Percentiles rank a stretch among this genome's conserved stretches.
Conservation (phyloP, 2,113 vertebrate species). For the Oncorhynchus gorbuscha region DNA sequence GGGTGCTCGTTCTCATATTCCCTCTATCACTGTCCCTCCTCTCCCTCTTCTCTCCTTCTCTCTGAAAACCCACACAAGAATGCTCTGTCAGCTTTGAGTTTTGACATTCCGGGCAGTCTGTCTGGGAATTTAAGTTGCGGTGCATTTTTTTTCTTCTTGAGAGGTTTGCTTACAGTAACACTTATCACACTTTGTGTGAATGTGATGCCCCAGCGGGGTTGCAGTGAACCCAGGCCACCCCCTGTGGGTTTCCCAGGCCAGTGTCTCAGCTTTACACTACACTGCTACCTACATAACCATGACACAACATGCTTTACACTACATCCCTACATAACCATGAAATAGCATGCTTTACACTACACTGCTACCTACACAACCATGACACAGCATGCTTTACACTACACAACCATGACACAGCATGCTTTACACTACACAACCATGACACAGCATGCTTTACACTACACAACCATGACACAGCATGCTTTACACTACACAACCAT, state of each 20-base stretch:
- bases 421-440: no score
- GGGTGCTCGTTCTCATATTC: neutral
- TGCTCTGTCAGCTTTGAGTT: slow-evolving; percentile 33
- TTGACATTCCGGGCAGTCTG: slow-evolving; percentile 15
- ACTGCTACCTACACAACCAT: no score
- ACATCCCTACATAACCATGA: no score
- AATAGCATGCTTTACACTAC: no score
- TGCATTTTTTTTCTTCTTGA: slow-evolving; percentile 29
- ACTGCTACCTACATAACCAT: no score
- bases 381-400: no score
- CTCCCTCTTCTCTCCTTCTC: neutral
- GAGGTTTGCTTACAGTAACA: slow-evolving; percentile 55
- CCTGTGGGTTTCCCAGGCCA: slow-evolving; percentile 68
- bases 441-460: no score
- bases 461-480: no score
- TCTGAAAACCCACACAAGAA: slow-evolving; percentile 23
- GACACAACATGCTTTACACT: no score
- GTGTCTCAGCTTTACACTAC: slow-evolving; percentile 60
- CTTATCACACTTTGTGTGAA: slow-evolving; percentile 40
- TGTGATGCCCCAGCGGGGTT: slow-evolving; percentile 43
- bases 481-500: no score
- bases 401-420: no score
- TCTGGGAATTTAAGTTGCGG: slow-evolving; percentile 8
- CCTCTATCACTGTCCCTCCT: no score
- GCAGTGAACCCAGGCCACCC: slow-evolving; percentile 46